These are phyloP conservation scores for Drosophila willistoni DNA, from an alignment of 1,140 invertebrate genomes.

Conservation along the genomic window DNA sequence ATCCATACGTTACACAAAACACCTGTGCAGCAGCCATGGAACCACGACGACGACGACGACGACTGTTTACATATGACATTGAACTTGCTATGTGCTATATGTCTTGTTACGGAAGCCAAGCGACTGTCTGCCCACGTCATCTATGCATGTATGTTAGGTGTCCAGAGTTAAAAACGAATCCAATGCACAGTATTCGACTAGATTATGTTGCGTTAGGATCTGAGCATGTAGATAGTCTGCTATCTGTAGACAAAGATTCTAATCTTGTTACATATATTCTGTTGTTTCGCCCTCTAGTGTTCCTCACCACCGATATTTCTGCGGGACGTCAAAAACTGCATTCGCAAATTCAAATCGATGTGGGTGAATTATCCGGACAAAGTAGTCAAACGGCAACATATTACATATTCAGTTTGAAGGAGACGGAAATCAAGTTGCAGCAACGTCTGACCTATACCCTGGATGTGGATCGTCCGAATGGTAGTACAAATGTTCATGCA, in stretches of 20 bases:
- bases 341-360: conserved; percentile 75
- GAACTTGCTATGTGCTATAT: conserved; percentile 47
- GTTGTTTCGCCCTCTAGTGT: conserved; percentile 54
- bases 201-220: too few species aligned
- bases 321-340: conserved; percentile 72
- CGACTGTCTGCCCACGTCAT: neutral
- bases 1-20: conserved; percentile 41
- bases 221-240: too few species aligned
- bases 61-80: conserved; percentile 63
- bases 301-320: conserved; percentile 78
- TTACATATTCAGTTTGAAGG: conserved; percentile 75
- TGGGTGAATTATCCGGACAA: conserved; percentile 74
- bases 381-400: conserved; percentile 68
- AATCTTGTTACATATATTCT: neutral
- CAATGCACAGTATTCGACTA: too few species aligned
- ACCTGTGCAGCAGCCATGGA: conserved; percentile 37
- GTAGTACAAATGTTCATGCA: conserved; percentile 6
- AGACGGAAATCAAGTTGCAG: conserved; percentile 70
- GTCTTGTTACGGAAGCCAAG: conserved; percentile 19
- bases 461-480: conserved; percentile 56
- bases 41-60: neutral
- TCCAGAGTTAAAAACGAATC: too few species aligned
- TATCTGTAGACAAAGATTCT: too few species aligned
- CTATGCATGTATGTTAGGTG: neutral
- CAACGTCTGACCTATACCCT: conserved; percentile 77